Evolutionary conservation across 2,113 vertebrate genomes (phyloP), one percentile per base, ranked within the genome.

Genomic region (Caloenas nicobarica): DNA sequence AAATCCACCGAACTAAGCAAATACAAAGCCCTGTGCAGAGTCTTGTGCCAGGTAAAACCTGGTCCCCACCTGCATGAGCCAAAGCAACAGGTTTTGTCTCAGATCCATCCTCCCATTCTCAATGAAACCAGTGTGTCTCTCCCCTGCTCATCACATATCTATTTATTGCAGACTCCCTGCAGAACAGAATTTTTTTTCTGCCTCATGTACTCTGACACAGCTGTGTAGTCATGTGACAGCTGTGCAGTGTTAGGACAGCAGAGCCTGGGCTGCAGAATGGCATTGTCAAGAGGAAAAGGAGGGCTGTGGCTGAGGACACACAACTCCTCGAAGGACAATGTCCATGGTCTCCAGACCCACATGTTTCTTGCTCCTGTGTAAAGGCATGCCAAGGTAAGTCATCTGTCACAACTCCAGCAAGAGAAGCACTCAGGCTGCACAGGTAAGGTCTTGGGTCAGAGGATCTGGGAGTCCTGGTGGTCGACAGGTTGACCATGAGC

Each of bases 241-340:
- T 24, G 70, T 15, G 82, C 82, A 31, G 38, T 1, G 11, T 15
- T 7, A 40, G 56, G n/a, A 44, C 53, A 61, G 72, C n/a, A 31
- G 54, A 56, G 77, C 65, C 61, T 1, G 11, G 58, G 40, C 72
- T 86, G 89, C 53, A 10, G 48, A 2, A 19, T 0, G 7, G 48
- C 36, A 31, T 2, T 7, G 54, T 72, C 2, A 0, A 42, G 80
- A 61, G 53, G 38, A 3, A 29, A 33, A 22, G 26, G 17, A 68
- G 7, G 51, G 83, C 61, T 56, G 61, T 0, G 3, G 64, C 42
- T 0, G 1, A 22, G 42, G 62, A 42, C 0, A 1, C 48, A 2
- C 40, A 34, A 48, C 62, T 69, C 57, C 79, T 83, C 0, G 0
- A 29, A 87, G 61, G 44, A 15, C 46, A 1, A 0, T 1, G 17